Evolutionary conservation across 2,888 invertebrate species (phyloP).

Genomic region (Hyposoter dolosus): DNA sequence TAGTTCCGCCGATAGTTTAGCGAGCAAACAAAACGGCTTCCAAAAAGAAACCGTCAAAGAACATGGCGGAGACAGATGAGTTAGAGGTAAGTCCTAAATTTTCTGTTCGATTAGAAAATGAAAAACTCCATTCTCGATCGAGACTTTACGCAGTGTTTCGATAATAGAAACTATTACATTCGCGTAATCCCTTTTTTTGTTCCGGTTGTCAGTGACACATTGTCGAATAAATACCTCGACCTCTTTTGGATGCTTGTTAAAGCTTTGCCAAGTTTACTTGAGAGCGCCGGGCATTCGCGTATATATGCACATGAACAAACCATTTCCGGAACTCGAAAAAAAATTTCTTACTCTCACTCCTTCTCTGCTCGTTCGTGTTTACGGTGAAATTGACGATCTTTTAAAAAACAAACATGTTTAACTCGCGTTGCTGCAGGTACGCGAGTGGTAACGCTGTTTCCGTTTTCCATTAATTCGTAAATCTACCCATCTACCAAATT

Average conservation of each 20-base stretch:
- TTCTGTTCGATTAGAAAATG: not conserved
- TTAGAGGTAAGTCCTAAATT: slow-evolving; percentile 81
- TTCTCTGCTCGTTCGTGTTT: not conserved
- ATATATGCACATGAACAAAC: not conserved
- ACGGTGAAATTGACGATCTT: not conserved
- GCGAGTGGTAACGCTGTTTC: not conserved
- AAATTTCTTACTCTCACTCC: not conserved
- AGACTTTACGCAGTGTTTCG: not conserved
- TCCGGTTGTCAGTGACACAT: not conserved
- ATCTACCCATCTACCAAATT: not conserved
- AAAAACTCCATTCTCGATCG: not conserved
- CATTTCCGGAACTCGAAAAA: slow-evolving; percentile 4
- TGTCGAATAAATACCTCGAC: slow-evolving; percentile 6
- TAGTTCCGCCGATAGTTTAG: slow-evolving; percentile 48
- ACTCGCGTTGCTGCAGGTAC: slow-evolving; percentile 1
- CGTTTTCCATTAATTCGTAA: not conserved
- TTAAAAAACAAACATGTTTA: not conserved
- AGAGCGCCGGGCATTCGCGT: not conserved
- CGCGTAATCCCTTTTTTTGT: not conserved
- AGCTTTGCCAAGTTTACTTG: not conserved
- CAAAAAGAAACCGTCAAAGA: slow-evolving; percentile 80
- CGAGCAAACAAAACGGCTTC: slow-evolving; percentile 78
- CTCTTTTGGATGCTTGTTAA: slow-evolving; percentile 13
- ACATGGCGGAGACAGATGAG: slow-evolving; percentile 83
- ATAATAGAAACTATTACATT: not conserved